Conservation (phyloP, 1,140 invertebrate species). For the Temnothorax curvispinosus region DNA sequence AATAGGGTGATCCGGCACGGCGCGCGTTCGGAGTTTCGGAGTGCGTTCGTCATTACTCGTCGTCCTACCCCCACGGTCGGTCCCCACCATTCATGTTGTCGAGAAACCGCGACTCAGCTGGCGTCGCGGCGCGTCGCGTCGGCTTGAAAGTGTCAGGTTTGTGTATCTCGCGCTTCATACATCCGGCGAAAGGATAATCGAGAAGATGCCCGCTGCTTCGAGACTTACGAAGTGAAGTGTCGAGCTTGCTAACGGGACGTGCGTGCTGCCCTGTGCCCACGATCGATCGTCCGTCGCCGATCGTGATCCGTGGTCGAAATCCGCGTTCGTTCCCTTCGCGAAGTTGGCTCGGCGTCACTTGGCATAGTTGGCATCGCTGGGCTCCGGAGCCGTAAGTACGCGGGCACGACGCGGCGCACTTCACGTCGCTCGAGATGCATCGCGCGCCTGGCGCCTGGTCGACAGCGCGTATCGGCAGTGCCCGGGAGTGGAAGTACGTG, state of each 20-base stretch:
- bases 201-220: neutral
- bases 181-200: neutral
- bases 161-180: neutral
- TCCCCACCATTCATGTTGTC: too few relatives aligned
- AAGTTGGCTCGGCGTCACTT: too few relatives aligned
- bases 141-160: neutral
- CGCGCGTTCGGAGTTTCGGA: too few relatives aligned
- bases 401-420: neutral
- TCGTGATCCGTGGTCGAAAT: neutral
- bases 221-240: too few relatives aligned
- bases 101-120: neutral
- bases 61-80: too few relatives aligned
- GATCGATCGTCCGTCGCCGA: neutral
- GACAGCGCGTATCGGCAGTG: conserved; percentile 2
- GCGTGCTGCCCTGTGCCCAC: too few relatives aligned
- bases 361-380: too few relatives aligned
- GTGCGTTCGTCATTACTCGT: too few relatives aligned
- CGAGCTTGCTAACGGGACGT: neutral
- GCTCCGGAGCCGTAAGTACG: too few relatives aligned
- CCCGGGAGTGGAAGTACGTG: neutral
- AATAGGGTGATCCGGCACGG: too few relatives aligned
- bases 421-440: neutral
- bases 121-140: neutral
- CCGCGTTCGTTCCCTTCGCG: too few relatives aligned
- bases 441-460: neutral